These are phyloP conservation scores for Pachypeltis micranthus DNA, from an alignment of 1,140 invertebrate genomes.

Conservation along the genomic window DNA sequence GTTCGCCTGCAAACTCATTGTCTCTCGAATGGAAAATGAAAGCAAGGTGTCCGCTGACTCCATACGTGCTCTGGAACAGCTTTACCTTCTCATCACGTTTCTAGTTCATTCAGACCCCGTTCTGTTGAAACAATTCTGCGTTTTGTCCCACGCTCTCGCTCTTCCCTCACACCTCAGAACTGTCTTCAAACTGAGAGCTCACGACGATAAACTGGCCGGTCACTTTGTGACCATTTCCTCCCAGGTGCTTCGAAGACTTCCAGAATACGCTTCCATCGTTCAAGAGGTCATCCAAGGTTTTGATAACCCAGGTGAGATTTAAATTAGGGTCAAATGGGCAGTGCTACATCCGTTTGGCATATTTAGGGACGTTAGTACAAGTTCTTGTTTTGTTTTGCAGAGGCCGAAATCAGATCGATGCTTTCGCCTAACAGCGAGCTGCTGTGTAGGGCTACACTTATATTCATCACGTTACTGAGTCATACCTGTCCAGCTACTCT, in stretches of 20 bases:
- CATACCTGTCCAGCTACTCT: neutral
- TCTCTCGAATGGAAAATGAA: constrained; percentile 18
- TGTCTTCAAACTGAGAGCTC: constrained; percentile 43
- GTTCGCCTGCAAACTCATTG: constrained; percentile 54
- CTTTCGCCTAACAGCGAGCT: constrained; percentile 7
- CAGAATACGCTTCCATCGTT: constrained; percentile 60
- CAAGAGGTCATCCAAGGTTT: constrained; percentile 46
- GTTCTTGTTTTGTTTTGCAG: neutral
- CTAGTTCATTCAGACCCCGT: constrained; percentile 53
- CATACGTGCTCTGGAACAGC: constrained; percentile 45
- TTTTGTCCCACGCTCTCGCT: constrained; percentile 51
- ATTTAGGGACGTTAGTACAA: neutral
- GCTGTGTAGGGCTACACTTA: neutral
- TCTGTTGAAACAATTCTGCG: constrained; percentile 65
- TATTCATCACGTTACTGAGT: constrained; percentile 3
- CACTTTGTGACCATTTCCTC: constrained; percentile 58
- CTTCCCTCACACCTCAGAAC: constrained; percentile 32
- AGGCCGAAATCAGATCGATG: constrained; percentile 10
- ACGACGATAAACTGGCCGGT: constrained; percentile 44
- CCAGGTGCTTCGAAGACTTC: constrained; percentile 56
- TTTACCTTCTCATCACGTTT: constrained; percentile 56
- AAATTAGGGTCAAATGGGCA: too few relatives aligned
- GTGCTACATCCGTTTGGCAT: neutral
- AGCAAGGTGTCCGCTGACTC: constrained; percentile 43
- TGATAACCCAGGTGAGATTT: constrained; percentile 10